A percentile compares a stretch with the other conserved stretches of the same genome.
phyloP scores from a whole-genome alignment of 2,888 invertebrate genomes.

The Drepanosiphum platanoidis region DNA sequence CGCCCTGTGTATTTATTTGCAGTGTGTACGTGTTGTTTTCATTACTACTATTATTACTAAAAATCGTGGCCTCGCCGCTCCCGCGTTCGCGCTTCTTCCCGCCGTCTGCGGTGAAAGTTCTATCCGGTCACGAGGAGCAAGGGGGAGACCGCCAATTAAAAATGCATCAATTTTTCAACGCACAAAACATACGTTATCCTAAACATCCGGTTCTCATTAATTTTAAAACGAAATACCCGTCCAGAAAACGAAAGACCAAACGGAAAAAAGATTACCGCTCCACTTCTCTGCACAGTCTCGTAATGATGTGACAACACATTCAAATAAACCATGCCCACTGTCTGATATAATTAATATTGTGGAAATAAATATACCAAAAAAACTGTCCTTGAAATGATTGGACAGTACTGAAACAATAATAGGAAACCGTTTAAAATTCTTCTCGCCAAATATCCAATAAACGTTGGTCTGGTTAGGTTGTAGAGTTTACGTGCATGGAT shows the following conservation, averaged over 20 bases:
- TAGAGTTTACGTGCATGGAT: too few relatives aligned
- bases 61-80: neutral
- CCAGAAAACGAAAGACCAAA: slow-evolving; percentile 18
- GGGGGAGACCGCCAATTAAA: slow-evolving; percentile 32
- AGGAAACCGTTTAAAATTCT: too few relatives aligned
- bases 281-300: neutral
- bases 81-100: neutral
- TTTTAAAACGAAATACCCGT: slow-evolving; percentile 1
- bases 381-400: too few relatives aligned
- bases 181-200: slow-evolving; percentile 5
- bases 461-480: too few relatives aligned
- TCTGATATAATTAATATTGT: too few relatives aligned
- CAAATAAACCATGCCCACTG: neutral
- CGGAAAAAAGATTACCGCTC: neutral
- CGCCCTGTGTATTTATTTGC: neutral
- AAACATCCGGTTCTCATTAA: slow-evolving; percentile 45
- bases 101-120: slow-evolving; percentile 13
- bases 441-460: too few relatives aligned
- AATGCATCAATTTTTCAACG: slow-evolving; percentile 29
- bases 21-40: neutral
- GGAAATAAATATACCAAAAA: neutral
- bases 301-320: neutral
- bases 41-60: neutral
- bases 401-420: too few relatives aligned
- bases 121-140: neutral